phyloP scores from a whole-genome alignment of 2,797 vertebrate species.

The Sardinella longiceps region DNA sequence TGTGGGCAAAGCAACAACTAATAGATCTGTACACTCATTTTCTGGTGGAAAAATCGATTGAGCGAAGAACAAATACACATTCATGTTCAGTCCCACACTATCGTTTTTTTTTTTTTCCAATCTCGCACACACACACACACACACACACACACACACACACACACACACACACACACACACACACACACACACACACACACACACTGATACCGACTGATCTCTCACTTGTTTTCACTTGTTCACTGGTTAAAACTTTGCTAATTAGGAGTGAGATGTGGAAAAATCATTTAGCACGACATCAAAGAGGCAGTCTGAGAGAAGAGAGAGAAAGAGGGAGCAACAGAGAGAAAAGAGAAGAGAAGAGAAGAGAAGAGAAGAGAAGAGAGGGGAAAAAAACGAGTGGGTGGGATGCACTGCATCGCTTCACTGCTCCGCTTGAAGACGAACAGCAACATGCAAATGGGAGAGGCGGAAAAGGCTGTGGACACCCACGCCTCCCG shows the following conservation, averaged over 20 bases:
- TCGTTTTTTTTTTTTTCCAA: neutral
- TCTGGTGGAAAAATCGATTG: no score
- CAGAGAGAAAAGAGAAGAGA: neutral
- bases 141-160: no score
- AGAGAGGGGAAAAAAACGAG: neutral
- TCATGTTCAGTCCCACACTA: neutral
- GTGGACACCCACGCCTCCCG: neutral
- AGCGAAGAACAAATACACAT: no score
- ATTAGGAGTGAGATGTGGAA: constrained; percentile 3
- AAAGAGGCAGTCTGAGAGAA: neutral
- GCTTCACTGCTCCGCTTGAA: neutral
- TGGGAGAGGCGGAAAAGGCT: neutral
- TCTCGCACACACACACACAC: neutral
- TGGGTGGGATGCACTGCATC: neutral
- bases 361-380: neutral
- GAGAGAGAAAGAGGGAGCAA: no score
- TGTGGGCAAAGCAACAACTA: no score
- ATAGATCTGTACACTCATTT: no score
- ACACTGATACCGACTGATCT: neutral
- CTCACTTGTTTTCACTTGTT: neutral
- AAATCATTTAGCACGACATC: constrained; percentile 11
- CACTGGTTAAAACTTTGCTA: neutral
- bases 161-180: neutral
- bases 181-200: neutral
- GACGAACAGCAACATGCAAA: neutral